These are phyloP conservation scores for Theocolax elegans DNA, from an alignment of 1,140 invertebrate genomes.

Conservation along the genomic window DNA sequence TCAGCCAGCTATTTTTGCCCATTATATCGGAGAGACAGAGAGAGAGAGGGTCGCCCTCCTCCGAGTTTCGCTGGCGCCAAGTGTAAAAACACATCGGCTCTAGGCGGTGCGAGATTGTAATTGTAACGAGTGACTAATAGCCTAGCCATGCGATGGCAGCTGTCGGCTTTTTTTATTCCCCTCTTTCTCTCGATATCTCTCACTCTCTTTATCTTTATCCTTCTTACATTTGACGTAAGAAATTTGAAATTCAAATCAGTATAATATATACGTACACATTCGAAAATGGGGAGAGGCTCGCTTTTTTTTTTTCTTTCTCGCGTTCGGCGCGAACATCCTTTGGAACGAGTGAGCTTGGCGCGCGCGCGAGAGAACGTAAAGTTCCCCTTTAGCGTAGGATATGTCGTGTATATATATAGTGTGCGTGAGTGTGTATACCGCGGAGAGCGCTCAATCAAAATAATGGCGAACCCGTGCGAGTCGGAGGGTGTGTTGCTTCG, in stretches of 20 bases:
- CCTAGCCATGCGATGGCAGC: slow-evolving; percentile 12
- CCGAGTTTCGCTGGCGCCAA: slow-evolving; percentile 17
- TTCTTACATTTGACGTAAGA: not conserved
- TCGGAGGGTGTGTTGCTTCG: not conserved
- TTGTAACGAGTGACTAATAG: slow-evolving; percentile 36
- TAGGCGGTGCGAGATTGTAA: not conserved
- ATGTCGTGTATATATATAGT: too few species aligned
- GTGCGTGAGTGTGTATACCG: too few species aligned
- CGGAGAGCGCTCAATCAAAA: too few species aligned
- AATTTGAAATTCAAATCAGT: not conserved
- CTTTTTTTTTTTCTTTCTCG: too few species aligned
- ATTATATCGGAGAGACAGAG: slow-evolving; percentile 22
- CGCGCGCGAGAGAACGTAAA: too few species aligned
- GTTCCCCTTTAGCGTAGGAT: too few species aligned
- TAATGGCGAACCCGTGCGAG: too few species aligned
- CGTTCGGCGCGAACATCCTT: too few species aligned
- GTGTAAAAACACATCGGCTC: slow-evolving; percentile 12
- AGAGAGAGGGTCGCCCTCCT: slow-evolving; percentile 41
- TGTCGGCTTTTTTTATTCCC: not conserved
- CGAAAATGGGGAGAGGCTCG: too few species aligned
- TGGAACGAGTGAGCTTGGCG: too few species aligned
- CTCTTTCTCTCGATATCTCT: too few species aligned
- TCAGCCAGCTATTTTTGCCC: slow-evolving; percentile 28
- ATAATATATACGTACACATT: not conserved
- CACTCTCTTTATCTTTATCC: too few species aligned